These are phyloP conservation scores for Acanthosepion esculentum DNA, from an alignment of 2,888 invertebrate genomes.

Conservation along the genomic window DNA sequence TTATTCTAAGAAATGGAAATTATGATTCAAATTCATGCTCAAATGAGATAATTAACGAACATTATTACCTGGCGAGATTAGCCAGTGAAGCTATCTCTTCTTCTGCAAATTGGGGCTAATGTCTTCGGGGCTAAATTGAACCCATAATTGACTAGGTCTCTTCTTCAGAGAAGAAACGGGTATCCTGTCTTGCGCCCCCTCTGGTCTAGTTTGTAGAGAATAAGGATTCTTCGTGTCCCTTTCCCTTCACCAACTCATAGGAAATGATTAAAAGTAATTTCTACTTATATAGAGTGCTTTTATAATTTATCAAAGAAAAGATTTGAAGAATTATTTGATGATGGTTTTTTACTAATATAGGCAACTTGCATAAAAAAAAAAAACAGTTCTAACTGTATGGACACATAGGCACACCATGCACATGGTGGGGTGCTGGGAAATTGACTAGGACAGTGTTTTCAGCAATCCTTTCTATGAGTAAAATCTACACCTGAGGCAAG, in stretches of 20 bases:
- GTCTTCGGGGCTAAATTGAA: slow-evolving; percentile 22
- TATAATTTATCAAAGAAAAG: slow-evolving; percentile 4
- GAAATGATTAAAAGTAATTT: neutral
- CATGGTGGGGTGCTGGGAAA: no score
- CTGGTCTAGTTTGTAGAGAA: neutral
- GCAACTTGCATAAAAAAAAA: neutral
- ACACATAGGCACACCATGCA: neutral
- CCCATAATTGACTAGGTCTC: slow-evolving; percentile 14
- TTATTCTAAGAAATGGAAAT: slow-evolving; percentile 10
- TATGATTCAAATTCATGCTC: slow-evolving; percentile 33
- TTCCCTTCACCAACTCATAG: neutral
- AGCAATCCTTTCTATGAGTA: no score
- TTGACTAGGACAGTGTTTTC: no score
- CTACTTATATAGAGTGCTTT: neutral
- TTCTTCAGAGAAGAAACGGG: slow-evolving; percentile 16
- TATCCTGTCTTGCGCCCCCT: neutral
- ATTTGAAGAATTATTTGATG: neutral
- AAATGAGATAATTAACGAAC: slow-evolving; percentile 33
- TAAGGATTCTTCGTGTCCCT: neutral
- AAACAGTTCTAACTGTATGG: neutral
- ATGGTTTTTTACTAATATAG: neutral
- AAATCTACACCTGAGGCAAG: no score
- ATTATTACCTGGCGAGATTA: slow-evolving; percentile 22
- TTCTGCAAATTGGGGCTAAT: slow-evolving; percentile 9
- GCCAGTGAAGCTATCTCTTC: neutral